Percentiles rank a stretch among this genome's conserved stretches.
These are phyloP conservation scores for Protophormia terraenovae DNA, from an alignment of 2,888 invertebrate species.

Conservation along the genomic window DNA sequence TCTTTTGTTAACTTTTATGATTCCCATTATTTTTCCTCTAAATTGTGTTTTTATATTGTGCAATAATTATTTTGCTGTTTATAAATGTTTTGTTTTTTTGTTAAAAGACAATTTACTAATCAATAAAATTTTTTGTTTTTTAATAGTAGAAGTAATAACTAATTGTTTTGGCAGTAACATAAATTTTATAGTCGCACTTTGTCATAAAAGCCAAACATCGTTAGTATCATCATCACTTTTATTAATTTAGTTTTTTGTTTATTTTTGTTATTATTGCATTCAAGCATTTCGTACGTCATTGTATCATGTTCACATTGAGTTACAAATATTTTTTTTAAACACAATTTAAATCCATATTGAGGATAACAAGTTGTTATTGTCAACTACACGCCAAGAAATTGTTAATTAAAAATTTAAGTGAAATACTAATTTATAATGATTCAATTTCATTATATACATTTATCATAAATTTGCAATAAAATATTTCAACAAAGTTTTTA, in stretches of 20 bases:
- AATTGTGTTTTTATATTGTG: not conserved
- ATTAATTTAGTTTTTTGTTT: not conserved
- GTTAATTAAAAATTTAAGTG: not conserved
- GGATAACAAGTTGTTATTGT: constrained; percentile 27
- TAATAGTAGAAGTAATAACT: not conserved
- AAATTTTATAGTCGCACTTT: not conserved
- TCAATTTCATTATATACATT: too few relatives aligned
- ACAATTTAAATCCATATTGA: constrained; percentile 13
- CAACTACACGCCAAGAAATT: not conserved
- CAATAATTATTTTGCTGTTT: not conserved
- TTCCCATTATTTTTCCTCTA: not conserved
- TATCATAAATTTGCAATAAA: too few relatives aligned
- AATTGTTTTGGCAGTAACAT: not conserved
- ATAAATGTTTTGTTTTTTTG: not conserved
- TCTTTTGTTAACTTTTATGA: not conserved
- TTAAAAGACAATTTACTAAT: not conserved
- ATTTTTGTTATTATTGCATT: not conserved
- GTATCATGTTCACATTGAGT: constrained; percentile 23
- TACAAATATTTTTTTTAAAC: constrained; percentile 5
- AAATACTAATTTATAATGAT: not conserved
- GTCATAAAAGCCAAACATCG: not conserved
- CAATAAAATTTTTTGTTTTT: too few relatives aligned
- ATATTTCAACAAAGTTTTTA: too few relatives aligned
- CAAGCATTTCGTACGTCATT: not conserved
- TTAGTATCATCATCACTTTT: not conserved